A percentile compares a stretch with the other conserved stretches of the same genome.
phyloP scores from a whole-genome alignment of 35 echinoderm and acorn worm species.

The Hemicentrotus pulcherrimus region DNA sequence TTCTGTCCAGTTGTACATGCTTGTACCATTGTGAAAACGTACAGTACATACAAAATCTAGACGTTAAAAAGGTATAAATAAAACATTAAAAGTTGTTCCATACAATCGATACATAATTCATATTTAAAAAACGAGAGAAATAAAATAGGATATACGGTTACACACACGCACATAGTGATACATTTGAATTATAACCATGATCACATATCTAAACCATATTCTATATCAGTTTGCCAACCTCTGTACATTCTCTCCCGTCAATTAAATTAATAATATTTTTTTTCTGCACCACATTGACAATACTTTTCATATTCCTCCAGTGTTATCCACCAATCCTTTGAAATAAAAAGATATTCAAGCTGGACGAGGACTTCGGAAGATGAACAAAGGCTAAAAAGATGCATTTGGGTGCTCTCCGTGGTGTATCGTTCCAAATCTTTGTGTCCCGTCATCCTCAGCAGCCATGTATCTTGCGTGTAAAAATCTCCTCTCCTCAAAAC shows the following conservation, averaged over 20 bases:
- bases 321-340: not conserved
- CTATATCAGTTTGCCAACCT: conserved; percentile 2
- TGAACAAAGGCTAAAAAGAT: not conserved
- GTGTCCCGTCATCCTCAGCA: no score
- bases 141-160: not conserved
- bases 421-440: no score
- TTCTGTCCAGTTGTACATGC: not conserved
- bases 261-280: not conserved
- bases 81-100: conserved; percentile 10
- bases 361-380: not conserved
- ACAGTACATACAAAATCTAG: not conserved
- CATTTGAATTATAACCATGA: conserved; percentile 19
- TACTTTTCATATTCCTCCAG: not conserved
- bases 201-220: conserved; percentile 8
- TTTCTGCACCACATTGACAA: not conserved
- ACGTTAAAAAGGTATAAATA: not conserved
- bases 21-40: not conserved
- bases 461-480: no score
- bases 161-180: conserved; percentile 1
- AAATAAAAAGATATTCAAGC: not conserved
- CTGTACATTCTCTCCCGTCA: not conserved
- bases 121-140: not conserved
- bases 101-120: not conserved
- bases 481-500: no score
- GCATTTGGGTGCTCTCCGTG: not conserved